Evolutionary conservation across 1,140 invertebrate species (phyloP).

Genomic region (Caenorhabditis elegans): WBcel235 BX284605.5:3094001-3094500

Average conservation of each 20-base stretch:
- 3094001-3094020: neutral
- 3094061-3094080: neutral
- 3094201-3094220: too few relatives aligned
- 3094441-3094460: neutral
- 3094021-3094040: neutral
- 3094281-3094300: too few relatives aligned
- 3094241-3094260: too few relatives aligned
- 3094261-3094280: too few relatives aligned
- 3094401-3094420: neutral
- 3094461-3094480: neutral
- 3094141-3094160: too few relatives aligned
- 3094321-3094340: neutral
- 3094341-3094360: neutral
- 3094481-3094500: too few relatives aligned
- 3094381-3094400: neutral
- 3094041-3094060: neutral
- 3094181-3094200: too few relatives aligned
- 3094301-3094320: too few relatives aligned
- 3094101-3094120: neutral
- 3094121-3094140: neutral
- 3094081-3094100: neutral
- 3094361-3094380: neutral
- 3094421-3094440: conserved; percentile 16
- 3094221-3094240: too few relatives aligned
- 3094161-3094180: too few relatives aligned